Conservation (phyloP, 2,888 invertebrate genomes). For the Incurvaria masculella region DNA sequence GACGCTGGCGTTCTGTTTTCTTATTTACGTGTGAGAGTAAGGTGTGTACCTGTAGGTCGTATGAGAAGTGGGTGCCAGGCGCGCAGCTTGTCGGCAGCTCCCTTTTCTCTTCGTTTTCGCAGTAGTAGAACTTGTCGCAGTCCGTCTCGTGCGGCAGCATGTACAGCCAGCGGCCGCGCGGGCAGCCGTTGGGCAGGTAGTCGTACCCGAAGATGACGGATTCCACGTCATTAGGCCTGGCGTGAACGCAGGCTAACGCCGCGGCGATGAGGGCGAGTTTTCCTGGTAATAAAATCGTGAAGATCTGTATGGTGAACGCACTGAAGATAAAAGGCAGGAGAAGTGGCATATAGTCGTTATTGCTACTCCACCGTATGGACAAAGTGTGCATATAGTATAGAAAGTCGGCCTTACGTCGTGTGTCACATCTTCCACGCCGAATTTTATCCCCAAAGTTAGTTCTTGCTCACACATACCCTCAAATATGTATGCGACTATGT, state of each 20-base stretch:
- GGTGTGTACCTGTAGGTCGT: conserved; percentile 26
- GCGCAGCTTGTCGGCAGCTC: conserved; percentile 23
- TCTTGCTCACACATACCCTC: too few relatives aligned
- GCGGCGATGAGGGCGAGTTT: conserved; percentile 22
- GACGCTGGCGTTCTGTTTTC: too few relatives aligned
- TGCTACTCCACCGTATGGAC: too few relatives aligned
- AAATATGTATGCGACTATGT: too few relatives aligned
- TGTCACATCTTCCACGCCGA: too few relatives aligned
- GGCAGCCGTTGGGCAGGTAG: conserved; percentile 58
- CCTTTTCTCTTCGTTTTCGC: conserved; percentile 30
- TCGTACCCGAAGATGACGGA: conserved; percentile 12
- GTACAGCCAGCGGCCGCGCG: conserved; percentile 55
- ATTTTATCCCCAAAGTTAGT: too few relatives aligned
- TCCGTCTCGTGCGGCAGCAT: conserved; percentile 35
- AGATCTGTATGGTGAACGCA: too few relatives aligned
- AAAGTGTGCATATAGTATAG: too few relatives aligned
- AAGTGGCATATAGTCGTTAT: too few relatives aligned
- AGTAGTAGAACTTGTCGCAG: conserved; percentile 41
- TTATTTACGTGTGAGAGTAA: too few relatives aligned
- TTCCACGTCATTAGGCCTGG: conserved; percentile 14
- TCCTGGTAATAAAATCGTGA: conserved; percentile 21
- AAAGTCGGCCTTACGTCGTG: too few relatives aligned
- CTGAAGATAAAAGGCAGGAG: too few relatives aligned
- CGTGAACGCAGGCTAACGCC: conserved; percentile 20
- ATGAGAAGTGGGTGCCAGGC: conserved; percentile 31